Evolutionary conservation across 2,888 invertebrate species (phyloP).

Genomic region (Bellardia pandia): DNA sequence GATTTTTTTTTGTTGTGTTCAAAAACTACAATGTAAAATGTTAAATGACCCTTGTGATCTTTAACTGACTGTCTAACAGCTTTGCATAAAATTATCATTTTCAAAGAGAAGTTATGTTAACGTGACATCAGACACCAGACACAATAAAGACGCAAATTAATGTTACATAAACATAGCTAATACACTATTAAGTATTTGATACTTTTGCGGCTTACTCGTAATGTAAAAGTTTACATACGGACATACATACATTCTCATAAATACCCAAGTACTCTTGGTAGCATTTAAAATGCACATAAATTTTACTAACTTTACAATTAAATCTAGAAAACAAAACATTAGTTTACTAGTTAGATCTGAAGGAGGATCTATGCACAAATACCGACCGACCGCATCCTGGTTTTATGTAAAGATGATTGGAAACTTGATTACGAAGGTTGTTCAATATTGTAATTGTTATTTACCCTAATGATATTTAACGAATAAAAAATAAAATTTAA

Average conservation of each 20-base stretch:
- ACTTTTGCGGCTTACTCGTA: background rate
- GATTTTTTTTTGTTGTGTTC: background rate
- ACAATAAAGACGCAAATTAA: constrained; percentile 61
- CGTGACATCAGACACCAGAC: constrained; percentile 64
- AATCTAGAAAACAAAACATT: constrained; percentile 1
- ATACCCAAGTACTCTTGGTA: background rate
- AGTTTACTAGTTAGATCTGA: constrained; percentile 36
- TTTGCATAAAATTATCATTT: constrained; percentile 8
- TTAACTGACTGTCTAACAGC: constrained; percentile 61
- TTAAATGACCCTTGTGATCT: constrained; percentile 69
- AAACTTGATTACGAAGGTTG: constrained; percentile 36
- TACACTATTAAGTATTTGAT: constrained; percentile 7
- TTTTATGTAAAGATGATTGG: constrained; percentile 6
- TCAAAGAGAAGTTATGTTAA: constrained; percentile 49
- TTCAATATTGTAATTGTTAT: constrained; percentile 27
- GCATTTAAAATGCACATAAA: constrained; percentile 66
- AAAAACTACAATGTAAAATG: constrained; percentile 31
- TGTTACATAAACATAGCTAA: constrained; percentile 50
- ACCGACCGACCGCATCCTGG: constrained; percentile 50
- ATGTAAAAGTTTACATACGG: background rate
- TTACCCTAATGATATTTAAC: constrained; percentile 57
- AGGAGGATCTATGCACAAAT: constrained; percentile 54
- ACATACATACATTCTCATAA: background rate
- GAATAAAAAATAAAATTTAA: background rate
- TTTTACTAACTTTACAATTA: constrained; percentile 39